Evolutionary conservation across 2,113 vertebrate species (phyloP).

Genomic region (Leptobrachium leishanense): DNA sequence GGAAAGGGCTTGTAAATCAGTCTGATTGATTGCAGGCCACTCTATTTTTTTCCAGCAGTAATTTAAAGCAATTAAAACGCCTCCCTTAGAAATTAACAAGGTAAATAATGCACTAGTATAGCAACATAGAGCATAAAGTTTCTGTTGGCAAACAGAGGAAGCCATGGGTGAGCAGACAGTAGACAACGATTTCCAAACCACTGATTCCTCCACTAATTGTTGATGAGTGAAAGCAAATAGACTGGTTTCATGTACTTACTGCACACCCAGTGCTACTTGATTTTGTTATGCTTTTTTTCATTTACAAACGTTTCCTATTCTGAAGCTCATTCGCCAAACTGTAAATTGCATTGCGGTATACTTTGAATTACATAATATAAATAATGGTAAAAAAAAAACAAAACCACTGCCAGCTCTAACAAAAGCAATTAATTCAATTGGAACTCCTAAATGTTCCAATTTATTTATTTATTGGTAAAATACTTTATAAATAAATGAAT

Average conservation of each 20-base stretch:
- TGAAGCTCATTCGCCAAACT: too few relatives aligned
- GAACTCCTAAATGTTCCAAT: too few relatives aligned
- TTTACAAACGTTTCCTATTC: too few relatives aligned
- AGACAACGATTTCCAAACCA: conserved; percentile 20
- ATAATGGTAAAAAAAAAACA: too few relatives aligned
- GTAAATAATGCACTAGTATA: conserved; percentile 57
- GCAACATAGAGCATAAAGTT: neutral
- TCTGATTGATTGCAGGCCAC: conserved; percentile 65
- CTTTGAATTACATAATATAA: too few relatives aligned
- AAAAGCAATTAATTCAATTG: too few relatives aligned
- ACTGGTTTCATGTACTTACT: conserved; percentile 32
- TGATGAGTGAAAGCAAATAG: conserved; percentile 34
- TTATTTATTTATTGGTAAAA: too few relatives aligned
- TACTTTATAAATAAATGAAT: too few relatives aligned
- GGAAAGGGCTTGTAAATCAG: conserved; percentile 65
- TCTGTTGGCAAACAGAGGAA: neutral
- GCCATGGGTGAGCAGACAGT: conserved; percentile 6
- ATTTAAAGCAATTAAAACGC: conserved; percentile 63
- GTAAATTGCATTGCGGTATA: too few relatives aligned
- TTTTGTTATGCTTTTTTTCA: too few relatives aligned
- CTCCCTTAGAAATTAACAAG: conserved; percentile 57
- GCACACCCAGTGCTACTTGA: conserved; percentile 10
- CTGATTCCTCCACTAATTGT: conserved; percentile 37
- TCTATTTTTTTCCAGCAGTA: conserved; percentile 59
- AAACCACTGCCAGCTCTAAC: too few relatives aligned